Percentiles rank a stretch among this genome's conserved stretches.
These are phyloP conservation scores for Quadroppia sp. DNA, from an alignment of 2,888 invertebrate species.

Conservation along the genomic window DNA sequence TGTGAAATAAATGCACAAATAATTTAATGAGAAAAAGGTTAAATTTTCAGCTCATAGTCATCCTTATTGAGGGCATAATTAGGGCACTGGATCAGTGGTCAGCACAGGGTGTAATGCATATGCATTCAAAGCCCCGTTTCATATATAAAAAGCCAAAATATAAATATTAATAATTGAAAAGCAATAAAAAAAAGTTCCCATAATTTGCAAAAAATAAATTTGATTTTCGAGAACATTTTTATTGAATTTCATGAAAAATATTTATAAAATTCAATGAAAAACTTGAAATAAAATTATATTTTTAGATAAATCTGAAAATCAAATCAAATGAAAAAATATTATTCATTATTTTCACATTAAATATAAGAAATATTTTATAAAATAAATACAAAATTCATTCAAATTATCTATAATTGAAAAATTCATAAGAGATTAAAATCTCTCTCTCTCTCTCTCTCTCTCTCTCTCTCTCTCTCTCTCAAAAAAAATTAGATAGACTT, in stretches of 20 bases:
- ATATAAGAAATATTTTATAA: not conserved
- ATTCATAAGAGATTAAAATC: too few relatives aligned
- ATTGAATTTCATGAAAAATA: not conserved
- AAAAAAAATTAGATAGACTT: too few relatives aligned
- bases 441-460: too few relatives aligned
- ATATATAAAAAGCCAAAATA: not conserved
- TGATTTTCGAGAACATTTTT: not conserved
- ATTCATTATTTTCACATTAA: not conserved
- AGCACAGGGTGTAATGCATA: not conserved
- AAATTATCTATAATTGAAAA: too few relatives aligned
- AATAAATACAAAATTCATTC: too few relatives aligned
- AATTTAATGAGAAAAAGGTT: not conserved
- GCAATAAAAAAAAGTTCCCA: slow-evolving; percentile 6
- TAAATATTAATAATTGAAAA: not conserved
- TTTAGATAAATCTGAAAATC: not conserved
- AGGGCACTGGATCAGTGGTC: slow-evolving; percentile 35
- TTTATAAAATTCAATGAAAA: not conserved
- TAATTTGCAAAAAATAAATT: not conserved
- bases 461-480: too few relatives aligned
- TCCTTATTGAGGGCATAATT: not conserved
- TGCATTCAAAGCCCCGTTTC: not conserved
- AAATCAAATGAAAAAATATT: too few relatives aligned
- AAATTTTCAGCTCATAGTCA: slow-evolving; percentile 5
- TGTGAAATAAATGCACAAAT: not conserved
- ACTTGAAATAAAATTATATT: not conserved